Conservation (phyloP, 2,797 vertebrate species). For the Channa striata region DNA sequence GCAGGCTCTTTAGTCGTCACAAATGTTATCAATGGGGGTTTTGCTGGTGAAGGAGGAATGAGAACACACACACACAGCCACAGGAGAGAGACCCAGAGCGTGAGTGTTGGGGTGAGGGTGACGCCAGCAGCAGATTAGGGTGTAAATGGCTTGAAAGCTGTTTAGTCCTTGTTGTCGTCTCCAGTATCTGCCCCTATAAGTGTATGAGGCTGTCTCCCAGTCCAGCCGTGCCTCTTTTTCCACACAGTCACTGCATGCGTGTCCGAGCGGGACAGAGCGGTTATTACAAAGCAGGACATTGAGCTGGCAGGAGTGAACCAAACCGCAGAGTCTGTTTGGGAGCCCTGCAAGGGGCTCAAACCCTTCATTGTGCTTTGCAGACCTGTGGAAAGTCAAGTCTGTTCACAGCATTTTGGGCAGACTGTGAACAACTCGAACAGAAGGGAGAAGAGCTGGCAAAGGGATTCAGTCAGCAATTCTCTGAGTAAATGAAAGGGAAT, state of each 20-base stretch:
- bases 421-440: conserved; percentile 12
- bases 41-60: conserved; percentile 17
- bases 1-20: conserved; percentile 48
- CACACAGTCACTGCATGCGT: neutral
- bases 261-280: conserved; percentile 14
- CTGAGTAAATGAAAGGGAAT: neutral
- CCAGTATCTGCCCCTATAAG: neutral
- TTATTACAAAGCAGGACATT: conserved; percentile 31
- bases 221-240: conserved; percentile 9
- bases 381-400: conserved; percentile 25
- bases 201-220: neutral
- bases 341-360: conserved; percentile 6
- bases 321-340: conserved; percentile 40
- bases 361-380: conserved; percentile 21
- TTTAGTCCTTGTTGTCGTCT: conserved; percentile 6
- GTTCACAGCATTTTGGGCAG: conserved; percentile 13
- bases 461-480: neutral
- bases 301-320: conserved; percentile 48
- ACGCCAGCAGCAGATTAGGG: conserved; percentile 10
- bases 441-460: conserved; percentile 16
- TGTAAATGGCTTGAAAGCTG: conserved; percentile 20
- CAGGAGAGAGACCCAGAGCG: conserved; percentile 1
- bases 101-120: neutral
- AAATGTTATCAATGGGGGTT: conserved; percentile 71
- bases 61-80: neutral